A percentile compares a stretch with the other conserved stretches of the same genome.
phyloP scores from a whole-genome alignment of 2,113 vertebrate genomes.

The Neopipo cinnamomea region DNA sequence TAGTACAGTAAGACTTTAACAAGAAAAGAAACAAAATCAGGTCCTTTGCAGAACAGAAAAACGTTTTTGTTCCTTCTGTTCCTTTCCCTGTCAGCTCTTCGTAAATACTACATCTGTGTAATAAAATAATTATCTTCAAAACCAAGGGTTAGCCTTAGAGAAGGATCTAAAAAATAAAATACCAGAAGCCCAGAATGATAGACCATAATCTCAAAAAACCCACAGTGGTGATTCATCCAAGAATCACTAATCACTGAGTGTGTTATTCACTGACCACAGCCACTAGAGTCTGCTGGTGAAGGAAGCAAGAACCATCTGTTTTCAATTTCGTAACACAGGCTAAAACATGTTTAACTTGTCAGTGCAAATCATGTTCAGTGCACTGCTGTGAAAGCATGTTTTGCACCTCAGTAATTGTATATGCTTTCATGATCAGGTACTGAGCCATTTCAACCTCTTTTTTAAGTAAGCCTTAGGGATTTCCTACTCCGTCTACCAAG shows the following conservation, averaged over 20 bases:
- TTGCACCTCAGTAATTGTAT: background rate
- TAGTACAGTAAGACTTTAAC: background rate
- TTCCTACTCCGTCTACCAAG: background rate
- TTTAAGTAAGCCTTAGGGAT: background rate
- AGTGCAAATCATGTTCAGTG: background rate
- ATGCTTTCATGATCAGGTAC: background rate
- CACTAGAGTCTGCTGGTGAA: fast-evolving
- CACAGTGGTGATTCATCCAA: fast-evolving
- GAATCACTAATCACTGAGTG: fast-evolving
- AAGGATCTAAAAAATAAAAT: background rate
- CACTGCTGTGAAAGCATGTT: background rate
- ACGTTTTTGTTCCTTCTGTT: background rate
- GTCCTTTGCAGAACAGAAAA: background rate
- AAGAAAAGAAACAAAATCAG: background rate
- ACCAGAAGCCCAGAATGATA: background rate
- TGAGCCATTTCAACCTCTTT: background rate
- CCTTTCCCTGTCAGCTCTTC: background rate
- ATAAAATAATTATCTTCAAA: background rate
- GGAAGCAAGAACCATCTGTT: background rate
- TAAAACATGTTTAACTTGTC: background rate
- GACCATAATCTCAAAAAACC: background rate
- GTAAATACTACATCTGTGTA: background rate
- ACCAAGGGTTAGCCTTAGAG: background rate
- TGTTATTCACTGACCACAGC: background rate
- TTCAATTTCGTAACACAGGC: background rate